Evolutionary conservation across 1,140 invertebrate genomes (phyloP), one percentile per base, ranked within the genome.

Genomic region (Cylas formicarius): DNA sequence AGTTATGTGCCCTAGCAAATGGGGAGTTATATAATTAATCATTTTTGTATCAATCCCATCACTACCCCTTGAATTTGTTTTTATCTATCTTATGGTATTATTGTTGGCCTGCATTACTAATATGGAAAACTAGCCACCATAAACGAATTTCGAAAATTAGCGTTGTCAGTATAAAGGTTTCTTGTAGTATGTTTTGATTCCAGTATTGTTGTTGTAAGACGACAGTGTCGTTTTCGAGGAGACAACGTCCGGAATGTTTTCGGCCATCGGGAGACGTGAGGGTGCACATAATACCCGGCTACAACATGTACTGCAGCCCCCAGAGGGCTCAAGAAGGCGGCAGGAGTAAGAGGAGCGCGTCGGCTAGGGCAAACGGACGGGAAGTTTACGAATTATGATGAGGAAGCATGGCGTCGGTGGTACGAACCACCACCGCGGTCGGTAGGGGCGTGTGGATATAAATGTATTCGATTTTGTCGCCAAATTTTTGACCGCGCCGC

Each of bases 201-300:
- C 26, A 87, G 52, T 88, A 89, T 52, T 88, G 84, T 58, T 88
- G 81, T 56, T 87, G 84, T 66, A 88, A 88, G 62, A 86, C 78
- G 4, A 81, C 80, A 3, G 76, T 87, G 5, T 77, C 80, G 16
- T 78, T 82, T 41, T 77, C 81, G 0, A 68, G 81, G 6, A 69
- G 80, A 39, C 69, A 78, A 9, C 62, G 80, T 18, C 67, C 72
- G n/a, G 75, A 76, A 16, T 67, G 67, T n/a, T 60, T 68, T 4
- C 57, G 76, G 0, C 72, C 76, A 2, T 67, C 76, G 1, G 72
- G 76, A 4, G 81, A 86, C 34, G 78, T 85, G 0, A 63, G 83
- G 13, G 82, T 87, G 2, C 84, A 87, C 57, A 85, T 88, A 21
- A 83, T 88, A 57, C 83, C 77, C 1, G 77, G 77, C 2, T 78